phyloP scores from a whole-genome alignment of 2,113 vertebrate species.

The Alligator sinensis region DNA sequence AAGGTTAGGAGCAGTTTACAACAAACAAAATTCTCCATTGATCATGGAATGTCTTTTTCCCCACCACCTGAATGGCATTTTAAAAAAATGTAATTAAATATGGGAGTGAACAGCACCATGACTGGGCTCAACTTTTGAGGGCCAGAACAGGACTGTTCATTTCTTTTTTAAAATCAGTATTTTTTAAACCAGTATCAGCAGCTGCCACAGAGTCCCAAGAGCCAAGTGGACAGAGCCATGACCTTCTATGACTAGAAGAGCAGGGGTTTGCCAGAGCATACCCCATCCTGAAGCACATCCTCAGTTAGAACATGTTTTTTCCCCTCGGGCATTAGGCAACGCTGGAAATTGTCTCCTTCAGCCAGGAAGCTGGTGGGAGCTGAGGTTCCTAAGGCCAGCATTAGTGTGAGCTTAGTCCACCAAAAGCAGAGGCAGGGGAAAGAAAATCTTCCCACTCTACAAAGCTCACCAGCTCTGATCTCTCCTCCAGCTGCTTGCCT shows the following conservation, averaged over 20 bases:
- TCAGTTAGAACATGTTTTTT: too few species aligned
- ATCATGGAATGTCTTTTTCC: background rate
- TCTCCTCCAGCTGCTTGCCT: background rate
- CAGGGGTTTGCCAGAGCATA: too few species aligned
- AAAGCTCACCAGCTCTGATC: background rate
- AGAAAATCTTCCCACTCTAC: background rate
- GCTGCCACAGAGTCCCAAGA: background rate
- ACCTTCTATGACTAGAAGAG: too few species aligned
- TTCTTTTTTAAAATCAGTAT: background rate
- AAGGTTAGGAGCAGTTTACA: background rate
- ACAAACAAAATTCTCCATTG: background rate
- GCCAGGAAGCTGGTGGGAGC: background rate
- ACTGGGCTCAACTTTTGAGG: background rate
- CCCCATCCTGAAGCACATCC: too few species aligned
- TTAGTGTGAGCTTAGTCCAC: background rate
- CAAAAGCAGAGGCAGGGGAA: background rate
- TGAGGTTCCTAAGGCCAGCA: background rate
- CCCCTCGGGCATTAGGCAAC: too few species aligned
- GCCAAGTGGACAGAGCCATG: background rate
- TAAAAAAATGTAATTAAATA: slow-evolving; percentile 25
- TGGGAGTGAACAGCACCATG: slow-evolving; percentile 48
- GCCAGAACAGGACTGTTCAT: background rate
- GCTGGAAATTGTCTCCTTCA: background rate
- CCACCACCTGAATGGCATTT: slow-evolving; percentile 24
- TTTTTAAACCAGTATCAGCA: background rate